Percentiles rank a stretch among this genome's conserved stretches.
Evolutionary conservation across 2,888 invertebrate genomes (phyloP).

Genomic region (Villa cingulata): DNA sequence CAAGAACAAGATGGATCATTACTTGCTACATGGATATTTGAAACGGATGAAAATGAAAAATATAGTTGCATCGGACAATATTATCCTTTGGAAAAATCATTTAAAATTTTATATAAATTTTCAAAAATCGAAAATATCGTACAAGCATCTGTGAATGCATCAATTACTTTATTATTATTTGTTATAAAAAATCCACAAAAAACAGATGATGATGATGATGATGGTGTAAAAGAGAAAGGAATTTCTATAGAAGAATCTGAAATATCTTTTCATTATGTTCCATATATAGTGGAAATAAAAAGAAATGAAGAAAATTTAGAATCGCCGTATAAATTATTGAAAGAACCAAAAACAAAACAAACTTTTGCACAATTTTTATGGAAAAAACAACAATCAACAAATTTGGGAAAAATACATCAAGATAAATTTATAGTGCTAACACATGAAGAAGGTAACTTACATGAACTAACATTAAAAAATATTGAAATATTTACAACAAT

Average conservation of each 20-base stretch:
- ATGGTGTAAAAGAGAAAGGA: too few species aligned
- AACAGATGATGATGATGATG: too few species aligned
- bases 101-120: conserved; percentile 50
- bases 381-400: conserved; percentile 21
- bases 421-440: conserved; percentile 60
- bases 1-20: conserved; percentile 67
- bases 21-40: conserved; percentile 51
- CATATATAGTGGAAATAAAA: conserved; percentile 47
- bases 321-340: conserved; percentile 31
- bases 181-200: conserved; percentile 44
- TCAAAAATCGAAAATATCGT: conserved; percentile 51
- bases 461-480: conserved; percentile 10
- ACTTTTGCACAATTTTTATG: conserved; percentile 60
- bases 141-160: conserved; percentile 65
- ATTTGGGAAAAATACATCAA: conserved; percentile 28
- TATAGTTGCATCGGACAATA: conserved; percentile 46
- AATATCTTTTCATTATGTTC: conserved; percentile 39
- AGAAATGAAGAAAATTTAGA: conserved; percentile 28
- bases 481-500: neutral
- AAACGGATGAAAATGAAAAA: conserved; percentile 32
- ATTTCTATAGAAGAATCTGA: conserved; percentile 27
- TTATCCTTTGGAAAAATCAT: conserved; percentile 43
- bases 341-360: conserved; percentile 51
- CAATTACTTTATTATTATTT: conserved; percentile 51
- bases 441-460: conserved; percentile 59